phyloP scores from a whole-genome alignment of 1,140 invertebrate genomes.

The Drosophila kikkawai region DNA sequence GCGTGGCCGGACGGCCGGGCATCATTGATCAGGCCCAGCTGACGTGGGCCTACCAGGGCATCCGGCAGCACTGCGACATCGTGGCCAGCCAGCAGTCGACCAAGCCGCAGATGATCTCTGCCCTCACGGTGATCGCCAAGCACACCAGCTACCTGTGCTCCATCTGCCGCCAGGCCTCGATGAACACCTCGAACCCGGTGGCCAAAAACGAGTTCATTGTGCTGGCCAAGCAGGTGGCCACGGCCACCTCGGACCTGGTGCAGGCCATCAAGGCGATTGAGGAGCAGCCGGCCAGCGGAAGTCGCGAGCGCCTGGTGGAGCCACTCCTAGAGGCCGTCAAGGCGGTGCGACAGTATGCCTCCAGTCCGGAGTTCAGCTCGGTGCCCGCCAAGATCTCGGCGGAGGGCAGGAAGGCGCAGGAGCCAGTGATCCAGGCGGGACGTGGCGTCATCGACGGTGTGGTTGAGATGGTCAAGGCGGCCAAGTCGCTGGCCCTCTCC shows the following conservation, averaged over 20 bases:
- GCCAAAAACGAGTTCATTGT: constrained; percentile 99
- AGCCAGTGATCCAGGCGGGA: constrained; percentile 95
- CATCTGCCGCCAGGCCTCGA: constrained; percentile 96
- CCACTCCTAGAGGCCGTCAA: constrained; percentile 96
- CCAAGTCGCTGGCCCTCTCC: constrained; percentile 94
- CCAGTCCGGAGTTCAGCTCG: constrained; percentile 96
- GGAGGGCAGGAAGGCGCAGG: constrained; percentile 91
- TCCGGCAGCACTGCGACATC: constrained; percentile 94
- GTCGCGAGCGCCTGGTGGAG: constrained; percentile 90
- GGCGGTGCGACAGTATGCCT: constrained; percentile 96
- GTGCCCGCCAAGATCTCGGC: constrained; percentile 96
- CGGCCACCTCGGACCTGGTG: constrained; percentile 96
- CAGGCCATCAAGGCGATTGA: constrained; percentile 98
- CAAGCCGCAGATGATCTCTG: constrained; percentile 95
- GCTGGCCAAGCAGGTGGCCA: constrained; percentile 98
- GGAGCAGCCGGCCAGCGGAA: constrained; percentile 91
- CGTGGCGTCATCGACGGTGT: constrained; percentile 88
- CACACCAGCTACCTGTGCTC: constrained; percentile 98
- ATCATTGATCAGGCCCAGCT: constrained; percentile 97
- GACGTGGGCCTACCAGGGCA: constrained; percentile 94
- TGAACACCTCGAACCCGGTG: constrained; percentile 95
- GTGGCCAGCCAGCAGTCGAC: constrained; percentile 91
- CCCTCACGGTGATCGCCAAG: constrained; percentile 97
- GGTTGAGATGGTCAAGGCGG: constrained; percentile 92
- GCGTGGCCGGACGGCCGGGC: constrained; percentile 95